Evolutionary conservation across 1,140 invertebrate species (phyloP), one percentile per base, ranked within the genome.

Genomic region (Drosophila nigrodunni): DNA sequence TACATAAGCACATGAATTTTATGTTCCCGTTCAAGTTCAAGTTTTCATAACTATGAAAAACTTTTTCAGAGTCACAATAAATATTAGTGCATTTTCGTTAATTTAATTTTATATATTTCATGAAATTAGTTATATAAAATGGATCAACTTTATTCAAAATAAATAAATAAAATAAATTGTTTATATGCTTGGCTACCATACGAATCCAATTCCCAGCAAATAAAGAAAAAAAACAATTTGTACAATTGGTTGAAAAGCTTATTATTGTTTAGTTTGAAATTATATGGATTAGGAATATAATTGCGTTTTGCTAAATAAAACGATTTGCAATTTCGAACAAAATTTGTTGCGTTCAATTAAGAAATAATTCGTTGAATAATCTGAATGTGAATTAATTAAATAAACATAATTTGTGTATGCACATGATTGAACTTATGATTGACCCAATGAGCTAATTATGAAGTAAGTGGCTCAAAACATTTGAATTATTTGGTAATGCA

Each of bases 361-460:
- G 47, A 41, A 55, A 49, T 60, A 37, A 37, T 54, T 62, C 30
- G 30, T 41, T 60, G 35, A 41, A n/a, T 50, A 49, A 66, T 74
- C 74, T 72, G 50, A 79, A 71, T 83, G 58, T 49, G 44, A 69
- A 54, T 80, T 69, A 85, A 85, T 85, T 81, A 81, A 85, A 86
- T 86, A 67, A 77, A 68, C 62, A 85, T 65, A 74, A 67, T 68
- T 68, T 85, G 81, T 86, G 78, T 67, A 83, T 37, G 37, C 81
- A 70, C 82, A 47, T 60, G 65, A 78, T 77, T 85, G 78, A 73
- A 65, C 74, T 41, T 60, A 52, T 57, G 67, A 77, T 80, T 68
- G 77, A 65, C 52, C 62, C 62, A 62, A 52, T 61, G 34, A 50
- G 13, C 47, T 58, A 54, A 69, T 74, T 69, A 69, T 21, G 35